Conservation (phyloP, 2,113 vertebrate species). For the Xiphias gladius region DNA sequence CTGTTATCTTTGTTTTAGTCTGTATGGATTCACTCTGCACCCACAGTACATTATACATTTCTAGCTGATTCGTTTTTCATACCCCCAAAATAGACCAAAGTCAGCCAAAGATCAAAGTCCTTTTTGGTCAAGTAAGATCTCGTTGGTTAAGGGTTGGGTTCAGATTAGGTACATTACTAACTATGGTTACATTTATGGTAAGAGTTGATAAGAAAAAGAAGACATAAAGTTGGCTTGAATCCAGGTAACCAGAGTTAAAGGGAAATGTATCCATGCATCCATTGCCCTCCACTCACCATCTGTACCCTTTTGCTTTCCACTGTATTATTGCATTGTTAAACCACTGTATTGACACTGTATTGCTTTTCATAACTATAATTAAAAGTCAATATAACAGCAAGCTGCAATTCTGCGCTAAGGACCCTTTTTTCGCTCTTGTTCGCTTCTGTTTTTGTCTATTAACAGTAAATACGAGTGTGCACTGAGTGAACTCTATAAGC, state of each 20-base stretch:
- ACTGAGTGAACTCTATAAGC: constrained; percentile 61
- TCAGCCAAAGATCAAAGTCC: background rate
- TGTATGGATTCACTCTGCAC: background rate
- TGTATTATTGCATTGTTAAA: background rate
- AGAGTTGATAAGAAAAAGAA: background rate
- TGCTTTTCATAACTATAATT: constrained; percentile 26
- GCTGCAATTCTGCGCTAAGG: background rate
- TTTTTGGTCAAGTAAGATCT: background rate
- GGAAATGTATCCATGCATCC: background rate
- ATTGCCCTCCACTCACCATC: background rate
- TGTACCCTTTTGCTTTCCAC: background rate
- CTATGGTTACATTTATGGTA: background rate
- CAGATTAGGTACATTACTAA: background rate
- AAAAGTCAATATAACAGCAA: constrained; percentile 22
- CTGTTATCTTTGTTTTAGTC: background rate
- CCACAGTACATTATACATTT: background rate
- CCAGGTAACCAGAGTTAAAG: background rate
- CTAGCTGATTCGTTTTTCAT: background rate
- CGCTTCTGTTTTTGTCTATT: constrained; percentile 31
- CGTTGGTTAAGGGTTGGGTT: background rate
- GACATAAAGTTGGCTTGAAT: background rate
- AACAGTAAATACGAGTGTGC: constrained; percentile 32
- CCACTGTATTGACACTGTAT: background rate
- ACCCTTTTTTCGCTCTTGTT: background rate
- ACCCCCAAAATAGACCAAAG: background rate